A percentile compares a stretch with the other conserved stretches of the same genome.
Evolutionary conservation across 1,140 invertebrate species (phyloP).

Genomic region (Drosophila lacteicornis): DNA sequence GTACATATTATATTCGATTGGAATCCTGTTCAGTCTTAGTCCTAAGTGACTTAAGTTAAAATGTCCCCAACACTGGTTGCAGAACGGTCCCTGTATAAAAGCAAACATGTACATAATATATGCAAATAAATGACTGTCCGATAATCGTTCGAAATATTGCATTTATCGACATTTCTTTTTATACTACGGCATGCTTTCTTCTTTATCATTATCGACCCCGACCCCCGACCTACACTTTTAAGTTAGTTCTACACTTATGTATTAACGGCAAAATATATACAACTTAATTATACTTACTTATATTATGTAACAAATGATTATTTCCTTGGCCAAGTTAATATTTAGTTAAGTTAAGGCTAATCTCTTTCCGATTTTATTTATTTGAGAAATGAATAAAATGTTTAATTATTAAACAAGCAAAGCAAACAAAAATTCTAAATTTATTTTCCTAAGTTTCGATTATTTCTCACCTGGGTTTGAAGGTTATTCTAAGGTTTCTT

Average conservation of each 20-base stretch:
- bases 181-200: conserved; percentile 30
- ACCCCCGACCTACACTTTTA: conserved; percentile 19
- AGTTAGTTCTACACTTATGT: conserved; percentile 27
- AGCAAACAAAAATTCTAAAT: conserved; percentile 62
- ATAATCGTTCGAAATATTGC: neutral
- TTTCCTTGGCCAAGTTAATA: conserved; percentile 41
- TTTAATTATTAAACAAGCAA: conserved; percentile 48
- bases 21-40: conserved; percentile 27
- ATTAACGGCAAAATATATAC: conserved; percentile 21
- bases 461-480: conserved; percentile 23
- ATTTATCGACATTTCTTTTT: conserved; percentile 12
- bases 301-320: conserved; percentile 38
- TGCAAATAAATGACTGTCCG: conserved; percentile 3
- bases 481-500: conserved; percentile 15
- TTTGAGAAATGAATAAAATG: conserved; percentile 81
- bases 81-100: conserved; percentile 45
- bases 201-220: neutral
- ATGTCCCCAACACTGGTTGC: conserved; percentile 9
- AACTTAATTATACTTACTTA: conserved; percentile 28
- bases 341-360: conserved; percentile 61
- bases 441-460: conserved; percentile 54
- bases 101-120: conserved; percentile 25
- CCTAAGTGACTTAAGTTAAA: conserved; percentile 48
- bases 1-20: conserved; percentile 35
- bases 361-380: conserved; percentile 69